Conservation (phyloP, 2,797 vertebrate species). For the Borostomias antarcticus region DNA sequence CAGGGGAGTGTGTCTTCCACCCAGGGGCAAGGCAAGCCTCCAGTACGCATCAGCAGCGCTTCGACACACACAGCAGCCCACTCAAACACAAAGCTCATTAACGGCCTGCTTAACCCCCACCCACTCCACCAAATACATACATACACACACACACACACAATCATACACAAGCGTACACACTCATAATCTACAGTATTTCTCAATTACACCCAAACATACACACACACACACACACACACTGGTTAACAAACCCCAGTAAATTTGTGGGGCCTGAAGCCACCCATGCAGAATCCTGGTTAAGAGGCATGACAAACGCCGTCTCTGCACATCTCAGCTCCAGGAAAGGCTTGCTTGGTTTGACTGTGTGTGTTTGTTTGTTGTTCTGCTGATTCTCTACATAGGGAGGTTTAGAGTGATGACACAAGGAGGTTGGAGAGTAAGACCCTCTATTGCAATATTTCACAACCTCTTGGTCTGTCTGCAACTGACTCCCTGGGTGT, state of each 20-base stretch:
- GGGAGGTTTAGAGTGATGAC: not conserved
- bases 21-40: slow-evolving; percentile 21
- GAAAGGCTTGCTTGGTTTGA: not conserved
- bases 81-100: slow-evolving; percentile 35
- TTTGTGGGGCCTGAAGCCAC: not conserved
- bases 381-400: not conserved
- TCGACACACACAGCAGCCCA: slow-evolving; percentile 15
- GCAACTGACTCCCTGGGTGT: not conserved
- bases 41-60: slow-evolving; percentile 26
- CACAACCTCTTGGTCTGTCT: not conserved
- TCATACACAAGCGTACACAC: not conserved
- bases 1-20: slow-evolving; percentile 24
- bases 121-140: not conserved
- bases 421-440: not conserved
- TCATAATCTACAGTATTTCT: not conserved
- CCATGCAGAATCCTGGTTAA: slow-evolving; percentile 4
- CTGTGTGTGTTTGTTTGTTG: not conserved
- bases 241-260: not conserved
- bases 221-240: not conserved
- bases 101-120: slow-evolving; percentile 23
- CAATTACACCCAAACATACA: not conserved
- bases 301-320: not conserved
- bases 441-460: not conserved
- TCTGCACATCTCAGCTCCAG: not conserved
- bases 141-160: too few relatives aligned